phyloP scores from a whole-genome alignment of 2,888 invertebrate species.

The Phortica magna region DNA sequence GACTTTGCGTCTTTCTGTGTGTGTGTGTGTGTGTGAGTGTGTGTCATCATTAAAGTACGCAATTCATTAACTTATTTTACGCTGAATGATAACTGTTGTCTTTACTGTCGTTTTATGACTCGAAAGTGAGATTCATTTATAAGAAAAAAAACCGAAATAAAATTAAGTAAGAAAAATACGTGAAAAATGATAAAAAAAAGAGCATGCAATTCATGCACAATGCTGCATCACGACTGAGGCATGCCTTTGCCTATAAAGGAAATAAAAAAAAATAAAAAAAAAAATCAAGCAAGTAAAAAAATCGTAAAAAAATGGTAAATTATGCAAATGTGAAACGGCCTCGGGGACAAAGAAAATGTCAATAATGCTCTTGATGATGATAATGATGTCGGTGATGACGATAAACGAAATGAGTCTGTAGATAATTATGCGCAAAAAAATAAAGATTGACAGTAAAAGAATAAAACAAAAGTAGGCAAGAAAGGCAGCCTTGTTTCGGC shows the following conservation, averaged over 20 bases:
- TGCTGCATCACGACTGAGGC: not conserved
- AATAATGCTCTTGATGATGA: not conserved
- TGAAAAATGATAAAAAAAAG: too few species aligned
- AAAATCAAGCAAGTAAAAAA: not conserved
- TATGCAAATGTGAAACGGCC: constrained; percentile 7
- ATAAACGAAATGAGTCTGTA: constrained; percentile 8
- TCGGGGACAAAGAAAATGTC: not conserved
- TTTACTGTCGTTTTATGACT: not conserved
- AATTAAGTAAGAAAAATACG: not conserved
- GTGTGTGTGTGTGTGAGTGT: not conserved
- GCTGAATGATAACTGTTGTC: not conserved
- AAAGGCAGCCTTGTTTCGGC: too few species aligned
- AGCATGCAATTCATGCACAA: too few species aligned
- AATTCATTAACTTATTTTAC: not conserved
- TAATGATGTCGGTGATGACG: not conserved
- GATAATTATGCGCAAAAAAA: not conserved
- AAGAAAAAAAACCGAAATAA: not conserved
- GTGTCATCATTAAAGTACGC: not conserved
- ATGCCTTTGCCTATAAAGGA: not conserved
- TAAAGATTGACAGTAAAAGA: not conserved
- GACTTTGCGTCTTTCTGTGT: not conserved
- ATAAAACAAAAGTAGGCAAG: not conserved
- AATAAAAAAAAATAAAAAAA: not conserved
- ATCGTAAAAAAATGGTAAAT: not conserved
- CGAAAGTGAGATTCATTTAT: not conserved